Evolutionary conservation across 2,113 vertebrate species (phyloP), one percentile per base, ranked within the genome.

Genomic region (Rhinogobius similis): DNA sequence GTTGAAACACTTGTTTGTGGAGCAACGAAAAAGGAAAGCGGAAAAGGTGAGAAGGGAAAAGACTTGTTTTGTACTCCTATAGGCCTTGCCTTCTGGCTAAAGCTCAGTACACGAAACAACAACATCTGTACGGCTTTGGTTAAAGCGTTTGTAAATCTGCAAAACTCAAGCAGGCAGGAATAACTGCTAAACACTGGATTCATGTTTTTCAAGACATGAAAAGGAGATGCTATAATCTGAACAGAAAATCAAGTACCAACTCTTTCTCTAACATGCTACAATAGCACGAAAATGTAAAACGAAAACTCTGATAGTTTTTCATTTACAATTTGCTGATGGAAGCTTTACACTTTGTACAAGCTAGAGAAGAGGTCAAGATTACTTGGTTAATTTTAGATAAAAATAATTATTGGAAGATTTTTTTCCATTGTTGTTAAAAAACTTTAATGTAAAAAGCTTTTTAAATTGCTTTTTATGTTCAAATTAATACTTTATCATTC

Each of bases 21-120:
- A 63, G 69, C 61, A 29, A 27, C 52, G 71, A 41, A 73, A 78
- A 46, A 62, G 29, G 23, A 56, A 76, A 69, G 23, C 10, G 32
- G 62, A 26, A 63, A 79, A 80, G 68, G 71, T 16, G 6, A 73
- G 66, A 56, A 48, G 23, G 39, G 50, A 74, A 74, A 64, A 64
- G 48, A 79, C 82, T 76, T 79, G 68, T 78, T 79, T 36, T 84
- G 77, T 66, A 70, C 66, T 88, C 78, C 79, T 78, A 77, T 79
- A 83, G 82, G 77, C 86, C 86, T 87, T 90, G 83, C 78, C 76
- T 87, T 68, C 80, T 64, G 73, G 80, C 18, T 39, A 73, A 61
- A 70, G 72, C 77, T 87, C 69, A 74, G 73, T 21, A 41, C n/a
- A 78, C 20, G 24, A 72, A 67, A 79, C 66, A 79, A 72, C 69